Base-by-base conservation (phyloP, 2,113 vertebrate species). In the Ctenodactylus gundi region DNA sequence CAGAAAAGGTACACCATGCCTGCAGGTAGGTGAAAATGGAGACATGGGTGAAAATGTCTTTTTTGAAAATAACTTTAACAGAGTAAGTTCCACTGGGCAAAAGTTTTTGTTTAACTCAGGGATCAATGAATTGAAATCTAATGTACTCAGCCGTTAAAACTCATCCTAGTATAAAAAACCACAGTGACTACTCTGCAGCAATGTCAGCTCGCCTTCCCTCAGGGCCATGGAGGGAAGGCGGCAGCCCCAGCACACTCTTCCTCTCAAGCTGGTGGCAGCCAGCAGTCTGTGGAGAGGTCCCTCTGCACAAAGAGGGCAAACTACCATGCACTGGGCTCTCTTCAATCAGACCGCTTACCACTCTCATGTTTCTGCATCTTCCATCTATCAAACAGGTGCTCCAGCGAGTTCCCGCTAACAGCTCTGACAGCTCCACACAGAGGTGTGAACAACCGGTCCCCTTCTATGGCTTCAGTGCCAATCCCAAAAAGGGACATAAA, bases 171-270 rank as follows among this genome's bases (percentile, higher is more conserved):
- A 44, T 1, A 93, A 96, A 97, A 96, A 67, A n/a, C 86, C 21
- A 96, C 29, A 92, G 90, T 83, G 94, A 89, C 88, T 75, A 90
- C 93, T 83, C 93, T 89, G 60, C 41, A n/a, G 34, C 14, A 53
- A 7, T 15, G 23, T 23, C 62, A 36, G 53, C 46, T 49, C 41
- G 68, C 81, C 15, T 67, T 44, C 29, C 60, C 62, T 65, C 49
- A 1, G 0, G 1, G 41, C 57, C 75, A 62, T 15, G 58, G 87
- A 84, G 17, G 72, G 49, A 90, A 73, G 36, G 1, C 0, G 6
- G 62, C 62, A 46, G 51, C 1, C 1, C 65, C 6, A 46, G 25
- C 2, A 31, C 80, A 25, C 6, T 75, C 29, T 51, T 62, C n/a
- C 80, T 73, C 53, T 1, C 3, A 36, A 75, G 68, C 31, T 60